phyloP scores from a whole-genome alignment of 2,113 vertebrate genomes.

The Terrapene triunguis region DNA sequence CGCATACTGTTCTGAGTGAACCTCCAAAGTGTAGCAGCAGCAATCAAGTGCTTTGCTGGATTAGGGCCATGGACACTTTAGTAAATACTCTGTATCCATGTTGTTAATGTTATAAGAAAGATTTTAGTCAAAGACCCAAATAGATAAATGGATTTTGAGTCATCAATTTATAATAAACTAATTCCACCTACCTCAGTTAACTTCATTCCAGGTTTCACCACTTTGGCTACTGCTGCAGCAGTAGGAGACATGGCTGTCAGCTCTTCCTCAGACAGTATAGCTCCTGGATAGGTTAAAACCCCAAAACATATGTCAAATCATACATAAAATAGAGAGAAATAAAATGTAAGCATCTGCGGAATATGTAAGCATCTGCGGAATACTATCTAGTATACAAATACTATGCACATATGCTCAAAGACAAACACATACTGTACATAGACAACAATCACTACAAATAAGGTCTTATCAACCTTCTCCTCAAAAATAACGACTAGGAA shows the following conservation, averaged over 20 bases:
- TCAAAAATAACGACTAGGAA: not conserved
- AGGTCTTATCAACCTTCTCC: not conserved
- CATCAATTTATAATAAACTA: not conserved
- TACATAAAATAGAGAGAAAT: not conserved
- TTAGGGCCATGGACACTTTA: not conserved
- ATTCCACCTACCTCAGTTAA: slow-evolving; percentile 89
- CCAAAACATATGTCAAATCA: not conserved
- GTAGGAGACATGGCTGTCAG: slow-evolving; percentile 95
- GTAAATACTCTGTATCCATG: not conserved
- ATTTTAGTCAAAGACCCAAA: not conserved
- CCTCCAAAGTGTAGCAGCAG: not conserved
- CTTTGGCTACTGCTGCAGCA: slow-evolving; percentile 92
- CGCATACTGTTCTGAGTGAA: not conserved
- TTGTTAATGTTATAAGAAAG: not conserved
- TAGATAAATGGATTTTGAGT: not conserved
- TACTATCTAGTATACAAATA: not conserved
- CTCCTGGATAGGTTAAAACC: slow-evolving; percentile 67
- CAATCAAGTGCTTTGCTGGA: not conserved
- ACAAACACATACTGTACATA: not conserved
- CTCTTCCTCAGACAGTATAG: slow-evolving; percentile 87
- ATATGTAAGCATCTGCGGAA: no score
- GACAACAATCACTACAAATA: not conserved
- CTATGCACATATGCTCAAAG: not conserved
- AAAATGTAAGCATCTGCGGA: no score
- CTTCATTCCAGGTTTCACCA: slow-evolving; percentile 96